Conservation (phyloP, 30 jellyfish, hydroid and myxozoan species). For the Clytia hemisphaerica region DNA sequence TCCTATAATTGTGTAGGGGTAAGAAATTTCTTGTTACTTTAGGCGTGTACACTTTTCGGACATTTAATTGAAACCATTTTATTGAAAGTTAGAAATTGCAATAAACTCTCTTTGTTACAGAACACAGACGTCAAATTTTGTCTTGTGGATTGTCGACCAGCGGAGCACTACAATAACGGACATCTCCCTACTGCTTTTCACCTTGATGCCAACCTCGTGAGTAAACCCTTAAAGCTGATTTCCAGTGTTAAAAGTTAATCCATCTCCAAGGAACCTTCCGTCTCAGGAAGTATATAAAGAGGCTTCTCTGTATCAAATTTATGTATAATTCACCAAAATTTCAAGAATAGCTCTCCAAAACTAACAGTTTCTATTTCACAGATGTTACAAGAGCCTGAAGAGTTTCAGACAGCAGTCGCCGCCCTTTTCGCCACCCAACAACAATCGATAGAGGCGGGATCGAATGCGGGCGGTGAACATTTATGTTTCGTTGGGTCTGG, state of each 20-base stretch:
- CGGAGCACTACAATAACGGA: slow-evolving; percentile 94
- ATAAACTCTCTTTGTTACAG: slow-evolving; percentile 33
- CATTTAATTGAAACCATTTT: too few species aligned
- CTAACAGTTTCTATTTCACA: slow-evolving; percentile 6
- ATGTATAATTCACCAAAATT: too few species aligned
- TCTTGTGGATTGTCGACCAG: slow-evolving; percentile 98
- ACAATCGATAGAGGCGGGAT: slow-evolving; percentile 93
- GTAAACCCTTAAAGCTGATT: neutral
- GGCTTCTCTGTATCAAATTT: too few species aligned
- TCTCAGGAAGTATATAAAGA: neutral
- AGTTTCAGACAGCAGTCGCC: slow-evolving; percentile 78
- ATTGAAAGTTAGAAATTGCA: too few species aligned
- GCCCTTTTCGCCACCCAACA: slow-evolving; percentile 94
- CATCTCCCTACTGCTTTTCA: slow-evolving; percentile 98
- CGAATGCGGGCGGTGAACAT: slow-evolving; percentile 94
- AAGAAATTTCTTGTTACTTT: too few species aligned
- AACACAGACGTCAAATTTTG: slow-evolving; percentile 77
- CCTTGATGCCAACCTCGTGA: slow-evolving; percentile 90
- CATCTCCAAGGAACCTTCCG: slow-evolving; percentile 1
- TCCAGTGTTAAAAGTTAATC: neutral
- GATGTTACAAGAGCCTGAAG: slow-evolving; percentile 98
- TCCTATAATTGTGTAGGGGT: too few species aligned
- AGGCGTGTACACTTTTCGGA: too few species aligned
- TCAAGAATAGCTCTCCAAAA: too few species aligned
- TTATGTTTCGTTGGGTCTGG: slow-evolving; percentile 97